Evolutionary conservation across 2,113 vertebrate species (phyloP).

Genomic region (Chaetura pelagica): DNA sequence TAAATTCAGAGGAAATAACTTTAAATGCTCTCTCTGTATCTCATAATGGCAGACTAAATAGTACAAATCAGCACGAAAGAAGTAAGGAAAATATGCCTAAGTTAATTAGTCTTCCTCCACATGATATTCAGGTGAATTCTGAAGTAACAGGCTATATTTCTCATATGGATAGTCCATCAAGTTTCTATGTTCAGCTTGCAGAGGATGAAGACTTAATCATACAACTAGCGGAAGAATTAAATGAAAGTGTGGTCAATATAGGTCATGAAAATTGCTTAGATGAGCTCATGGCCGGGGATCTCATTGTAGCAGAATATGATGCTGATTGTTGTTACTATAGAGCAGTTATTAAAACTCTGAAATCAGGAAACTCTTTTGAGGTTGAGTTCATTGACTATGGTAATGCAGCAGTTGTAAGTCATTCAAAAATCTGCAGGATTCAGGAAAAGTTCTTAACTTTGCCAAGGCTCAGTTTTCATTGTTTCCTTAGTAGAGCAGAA

Average conservation of each 20-base stretch:
- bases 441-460: conserved; percentile 71
- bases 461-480: conserved; percentile 80
- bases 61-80: background rate
- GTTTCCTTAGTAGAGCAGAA: conserved; percentile 73
- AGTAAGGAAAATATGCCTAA: conserved; percentile 25
- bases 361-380: conserved; percentile 44
- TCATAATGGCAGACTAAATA: background rate
- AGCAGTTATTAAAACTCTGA: conserved; percentile 75
- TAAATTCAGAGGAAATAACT: background rate
- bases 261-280: background rate
- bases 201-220: conserved; percentile 79
- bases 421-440: conserved; percentile 76
- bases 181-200: conserved; percentile 84
- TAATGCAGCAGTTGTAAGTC: conserved; percentile 73
- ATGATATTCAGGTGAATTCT: conserved; percentile 65
- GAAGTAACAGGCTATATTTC: conserved; percentile 77
- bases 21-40: background rate
- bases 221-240: conserved; percentile 79
- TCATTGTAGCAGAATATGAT: conserved; percentile 77
- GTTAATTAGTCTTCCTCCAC: conserved; percentile 69
- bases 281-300: conserved; percentile 63
- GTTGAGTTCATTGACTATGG: conserved; percentile 92
- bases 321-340: conserved; percentile 80
- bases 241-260: conserved; percentile 32
- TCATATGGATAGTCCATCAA: conserved; percentile 62